Evolutionary conservation across 2,888 invertebrate species (phyloP).

Genomic region (Oligia strigilis): DNA sequence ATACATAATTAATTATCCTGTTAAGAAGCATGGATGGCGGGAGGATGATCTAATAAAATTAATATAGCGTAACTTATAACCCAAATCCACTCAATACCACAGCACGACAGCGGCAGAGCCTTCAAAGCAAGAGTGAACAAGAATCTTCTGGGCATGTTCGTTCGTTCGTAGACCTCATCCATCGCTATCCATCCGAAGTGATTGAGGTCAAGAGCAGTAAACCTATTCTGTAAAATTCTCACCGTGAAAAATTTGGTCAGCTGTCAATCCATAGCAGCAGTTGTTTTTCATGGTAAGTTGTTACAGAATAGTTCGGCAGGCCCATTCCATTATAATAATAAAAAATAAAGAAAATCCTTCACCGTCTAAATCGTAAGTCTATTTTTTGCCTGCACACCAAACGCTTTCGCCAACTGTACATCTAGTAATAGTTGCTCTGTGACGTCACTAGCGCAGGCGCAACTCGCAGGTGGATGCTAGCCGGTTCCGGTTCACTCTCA

Average conservation of each 20-base stretch:
- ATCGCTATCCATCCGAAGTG: too few species aligned
- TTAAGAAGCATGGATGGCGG: not conserved
- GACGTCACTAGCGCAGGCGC: conserved; percentile 61
- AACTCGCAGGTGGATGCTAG: conserved; percentile 59
- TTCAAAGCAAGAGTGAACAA: not conserved
- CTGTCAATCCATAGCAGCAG: not conserved
- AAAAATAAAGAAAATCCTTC: not conserved
- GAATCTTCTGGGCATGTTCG: not conserved
- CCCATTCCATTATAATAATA: not conserved
- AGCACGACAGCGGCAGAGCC: too few species aligned
- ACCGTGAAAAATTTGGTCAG: not conserved
- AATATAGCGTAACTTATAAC: not conserved
- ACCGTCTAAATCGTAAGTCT: not conserved
- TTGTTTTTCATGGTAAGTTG: not conserved
- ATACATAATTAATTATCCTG: not conserved
- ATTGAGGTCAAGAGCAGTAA: too few species aligned
- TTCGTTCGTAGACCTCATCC: not conserved
- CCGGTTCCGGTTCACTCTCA: conserved; percentile 68
- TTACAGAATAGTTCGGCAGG: not conserved
- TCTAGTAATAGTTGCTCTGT: conserved; percentile 38
- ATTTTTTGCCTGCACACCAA: not conserved
- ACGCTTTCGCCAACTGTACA: conserved; percentile 21
- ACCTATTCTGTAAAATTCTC: too few species aligned
- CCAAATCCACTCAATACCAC: not conserved
- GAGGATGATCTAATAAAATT: too few species aligned